Evolutionary conservation across 2,888 invertebrate genomes (phyloP), one percentile per base, ranked within the genome.

Genomic region (Campoletis raptor): DNA sequence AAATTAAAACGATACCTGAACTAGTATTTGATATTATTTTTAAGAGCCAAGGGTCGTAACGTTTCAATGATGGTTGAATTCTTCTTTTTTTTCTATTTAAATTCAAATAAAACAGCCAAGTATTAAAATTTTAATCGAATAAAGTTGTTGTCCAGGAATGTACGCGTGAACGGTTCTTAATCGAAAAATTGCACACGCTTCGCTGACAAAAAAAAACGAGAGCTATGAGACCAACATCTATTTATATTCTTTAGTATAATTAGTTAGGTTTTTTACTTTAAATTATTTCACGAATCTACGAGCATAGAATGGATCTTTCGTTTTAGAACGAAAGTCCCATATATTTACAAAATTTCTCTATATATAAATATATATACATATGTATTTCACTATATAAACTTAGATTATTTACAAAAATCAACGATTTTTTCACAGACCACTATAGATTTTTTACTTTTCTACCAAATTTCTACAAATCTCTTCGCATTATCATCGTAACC

Each of bases 361-460:
- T 48, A 77, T 40, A 21, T 24, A 57, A 12, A 5, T 76, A 45
- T 37, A 30, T 30, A 30, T 2, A 30, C 30, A 30, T 30, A 30
- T 30, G 30, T 30, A 30, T 30, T 30, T n/a, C 64, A 18, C 6
- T 69, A 74, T 64, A 48, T 70, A 72, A 61, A 79, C 74, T 52
- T 64, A 83, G 57, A n/a, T 80, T 66, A 76, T 67, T 72, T 64
- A 64, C 54, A 18, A 69, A 9, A 24, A 69, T 30, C 57, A 36
- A 21, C 42, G 76, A 57, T 82, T 54, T 81, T 83, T 81, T 85
- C 72, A 85, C 76, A 64, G 30, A 79, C 61, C 42, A 78, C 54
- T 67, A 24, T 77, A 83, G 80, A 84, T 86, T 86, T 86, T 83
- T 86, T 81, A 83, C 81, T 84, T 84, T 83, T 84, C 72, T 84